These are phyloP conservation scores for Tetraodon nigroviridis DNA, from an alignment of 2,113 vertebrate genomes.

Conservation along the genomic window DNA sequence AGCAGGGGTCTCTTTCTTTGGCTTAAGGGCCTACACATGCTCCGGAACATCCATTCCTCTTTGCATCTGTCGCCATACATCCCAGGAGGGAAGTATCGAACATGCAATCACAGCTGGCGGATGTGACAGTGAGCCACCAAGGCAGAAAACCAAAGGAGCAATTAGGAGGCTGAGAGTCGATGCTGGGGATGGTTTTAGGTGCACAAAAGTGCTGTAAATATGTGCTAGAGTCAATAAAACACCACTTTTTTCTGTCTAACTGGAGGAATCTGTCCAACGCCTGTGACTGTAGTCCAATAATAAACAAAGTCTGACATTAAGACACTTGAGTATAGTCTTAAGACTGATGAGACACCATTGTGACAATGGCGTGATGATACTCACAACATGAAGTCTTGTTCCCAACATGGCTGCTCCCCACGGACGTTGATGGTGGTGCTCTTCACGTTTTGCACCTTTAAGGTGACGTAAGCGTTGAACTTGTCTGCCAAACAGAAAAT, in stretches of 20 bases:
- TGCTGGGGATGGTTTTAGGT: too few relatives aligned
- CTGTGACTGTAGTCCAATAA: too few relatives aligned
- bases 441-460: conserved; percentile 98
- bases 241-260: too few relatives aligned
- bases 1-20: conserved; percentile 25
- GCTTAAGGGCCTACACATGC: conserved; percentile 14
- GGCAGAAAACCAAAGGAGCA: too few relatives aligned
- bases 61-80: conserved; percentile 30
- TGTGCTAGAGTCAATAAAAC: too few relatives aligned
- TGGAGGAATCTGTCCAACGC: too few relatives aligned
- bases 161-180: too few relatives aligned
- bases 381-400: conserved; percentile 99
- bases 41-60: conserved; percentile 18
- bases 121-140: conserved; percentile 1
- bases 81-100: conserved; percentile 2
- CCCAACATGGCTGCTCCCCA: conserved; percentile 90
- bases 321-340: not conserved
- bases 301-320: too few relatives aligned
- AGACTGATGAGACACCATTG: not conserved
- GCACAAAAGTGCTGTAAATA: too few relatives aligned
- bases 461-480: conserved; percentile 91
- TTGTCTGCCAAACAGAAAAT: conserved; percentile 78
- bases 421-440: conserved; percentile 89
- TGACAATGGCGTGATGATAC: conserved; percentile 51
- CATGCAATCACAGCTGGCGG: conserved; percentile 3